phyloP scores from a whole-genome alignment of 2,888 invertebrate genomes.

The Tetragonula carbonaria region DNA sequence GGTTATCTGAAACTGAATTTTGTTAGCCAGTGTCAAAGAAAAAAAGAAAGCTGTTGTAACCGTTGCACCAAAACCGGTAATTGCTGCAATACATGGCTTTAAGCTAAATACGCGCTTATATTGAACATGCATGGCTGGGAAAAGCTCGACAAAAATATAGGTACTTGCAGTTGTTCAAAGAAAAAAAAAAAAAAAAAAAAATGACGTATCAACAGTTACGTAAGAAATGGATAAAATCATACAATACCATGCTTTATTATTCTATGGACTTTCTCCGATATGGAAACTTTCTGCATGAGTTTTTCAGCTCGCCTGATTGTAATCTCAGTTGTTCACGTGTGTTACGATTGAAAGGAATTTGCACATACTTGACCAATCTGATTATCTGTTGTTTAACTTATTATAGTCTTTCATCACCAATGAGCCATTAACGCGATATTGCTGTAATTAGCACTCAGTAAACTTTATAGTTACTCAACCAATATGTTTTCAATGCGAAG shows the following conservation, averaged over 20 bases:
- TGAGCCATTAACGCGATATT: constrained; percentile 13
- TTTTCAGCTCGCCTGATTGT: not conserved
- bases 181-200: constrained; percentile 43
- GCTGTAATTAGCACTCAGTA: constrained; percentile 1
- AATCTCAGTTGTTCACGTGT: not conserved
- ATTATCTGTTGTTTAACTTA: constrained; percentile 9
- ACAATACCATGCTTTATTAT: constrained; percentile 37
- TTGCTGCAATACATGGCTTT: not conserved
- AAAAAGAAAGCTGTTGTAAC: constrained; percentile 46
- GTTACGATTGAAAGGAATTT: not conserved
- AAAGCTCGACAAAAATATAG: constrained; percentile 15
- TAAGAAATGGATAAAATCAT: constrained; percentile 54
- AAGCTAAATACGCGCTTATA: not conserved
- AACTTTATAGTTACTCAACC: constrained; percentile 5
- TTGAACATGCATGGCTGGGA: not conserved
- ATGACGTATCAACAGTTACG: constrained; percentile 50
- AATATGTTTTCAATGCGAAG: not conserved
- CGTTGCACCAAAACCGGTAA: constrained; percentile 30
- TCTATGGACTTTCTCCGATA: constrained; percentile 56
- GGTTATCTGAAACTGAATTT: constrained; percentile 31
- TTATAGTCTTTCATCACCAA: not conserved
- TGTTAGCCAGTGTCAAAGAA: constrained; percentile 12
- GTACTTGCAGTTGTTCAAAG: not conserved
- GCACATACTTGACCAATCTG: not conserved
- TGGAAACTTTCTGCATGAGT: constrained; percentile 41